Conservation (phyloP, 2,888 invertebrate genomes). For the Agrotis exclamationis region DNA sequence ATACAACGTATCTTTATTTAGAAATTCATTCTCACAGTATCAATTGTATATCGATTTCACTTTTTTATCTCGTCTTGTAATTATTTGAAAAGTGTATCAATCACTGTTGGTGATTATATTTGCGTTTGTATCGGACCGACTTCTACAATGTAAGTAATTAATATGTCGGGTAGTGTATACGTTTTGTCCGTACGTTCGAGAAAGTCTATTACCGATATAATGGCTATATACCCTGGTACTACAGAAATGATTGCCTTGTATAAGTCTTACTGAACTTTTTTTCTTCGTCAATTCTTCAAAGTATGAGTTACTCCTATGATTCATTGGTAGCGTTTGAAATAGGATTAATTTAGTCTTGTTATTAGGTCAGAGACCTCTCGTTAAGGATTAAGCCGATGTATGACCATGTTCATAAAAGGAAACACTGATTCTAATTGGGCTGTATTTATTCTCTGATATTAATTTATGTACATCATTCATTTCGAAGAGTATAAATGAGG, state of each 20-base stretch:
- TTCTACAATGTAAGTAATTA: constrained; percentile 71
- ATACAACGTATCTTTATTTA: constrained; percentile 43
- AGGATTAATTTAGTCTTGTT: constrained; percentile 51
- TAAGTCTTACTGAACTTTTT: constrained; percentile 51
- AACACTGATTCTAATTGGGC: constrained; percentile 46
- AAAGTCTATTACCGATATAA: constrained; percentile 77
- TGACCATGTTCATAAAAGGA: constrained; percentile 31
- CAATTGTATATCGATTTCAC: constrained; percentile 65
- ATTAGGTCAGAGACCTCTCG: constrained; percentile 56
- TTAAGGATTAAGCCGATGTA: constrained; percentile 29
- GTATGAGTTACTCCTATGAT: constrained; percentile 37
- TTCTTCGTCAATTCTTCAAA: constrained; percentile 2
- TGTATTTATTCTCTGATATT: constrained; percentile 29
- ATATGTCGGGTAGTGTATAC: constrained; percentile 60
- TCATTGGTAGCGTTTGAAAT: constrained; percentile 49
- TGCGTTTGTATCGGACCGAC: constrained; percentile 48
- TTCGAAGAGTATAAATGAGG: constrained; percentile 6
- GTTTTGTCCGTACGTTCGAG: constrained; percentile 66
- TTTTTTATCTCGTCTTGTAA: constrained; percentile 55
- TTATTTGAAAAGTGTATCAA: constrained; percentile 64
- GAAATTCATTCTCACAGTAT: constrained; percentile 57
- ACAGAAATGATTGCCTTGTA: constrained; percentile 69
- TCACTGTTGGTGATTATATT: constrained; percentile 63
- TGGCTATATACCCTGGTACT: constrained; percentile 49
- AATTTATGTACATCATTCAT: constrained; percentile 24